Evolutionary conservation across 2,797 vertebrate genomes (phyloP).

Genomic region (Agapornis canus): DNA sequence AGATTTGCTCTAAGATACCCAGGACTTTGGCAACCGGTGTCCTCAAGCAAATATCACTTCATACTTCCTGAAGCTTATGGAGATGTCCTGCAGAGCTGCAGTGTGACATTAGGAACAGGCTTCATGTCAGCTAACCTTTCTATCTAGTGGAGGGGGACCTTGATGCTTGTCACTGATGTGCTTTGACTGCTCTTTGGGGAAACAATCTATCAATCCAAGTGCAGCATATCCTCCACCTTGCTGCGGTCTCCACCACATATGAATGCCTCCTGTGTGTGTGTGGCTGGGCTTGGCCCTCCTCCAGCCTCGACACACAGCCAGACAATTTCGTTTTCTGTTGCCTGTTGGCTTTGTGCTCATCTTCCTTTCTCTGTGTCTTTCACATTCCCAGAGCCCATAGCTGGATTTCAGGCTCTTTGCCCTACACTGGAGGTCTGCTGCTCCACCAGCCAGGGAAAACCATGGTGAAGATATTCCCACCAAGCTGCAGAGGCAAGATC

Average conservation of each 20-base stretch:
- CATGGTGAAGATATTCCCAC: neutral
- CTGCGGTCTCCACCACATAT: neutral
- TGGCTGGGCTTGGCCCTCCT: neutral
- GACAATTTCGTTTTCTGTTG: neutral
- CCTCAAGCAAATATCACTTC: neutral
- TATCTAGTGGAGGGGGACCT: fast-evolving
- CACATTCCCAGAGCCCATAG: neutral
- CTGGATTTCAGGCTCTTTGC: neutral
- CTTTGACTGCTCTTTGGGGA: neutral
- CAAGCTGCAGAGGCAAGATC: neutral
- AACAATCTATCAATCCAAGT: fast-evolving
- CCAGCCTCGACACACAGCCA: fast-evolving
- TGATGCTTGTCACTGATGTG: fast-evolving
- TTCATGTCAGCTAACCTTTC: fast-evolving
- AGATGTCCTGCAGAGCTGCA: neutral
- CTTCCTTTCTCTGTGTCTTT: neutral
- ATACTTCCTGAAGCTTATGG: neutral
- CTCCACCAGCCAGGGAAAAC: neutral
- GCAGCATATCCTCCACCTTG: neutral
- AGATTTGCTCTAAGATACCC: neutral
- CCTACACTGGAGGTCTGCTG: neutral
- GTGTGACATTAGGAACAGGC: neutral
- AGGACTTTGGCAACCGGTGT: neutral
- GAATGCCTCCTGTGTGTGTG: fast-evolving
- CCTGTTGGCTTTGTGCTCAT: neutral